Conservation (phyloP, 2,113 vertebrate species). For the Apeltes quadracus region DNA sequence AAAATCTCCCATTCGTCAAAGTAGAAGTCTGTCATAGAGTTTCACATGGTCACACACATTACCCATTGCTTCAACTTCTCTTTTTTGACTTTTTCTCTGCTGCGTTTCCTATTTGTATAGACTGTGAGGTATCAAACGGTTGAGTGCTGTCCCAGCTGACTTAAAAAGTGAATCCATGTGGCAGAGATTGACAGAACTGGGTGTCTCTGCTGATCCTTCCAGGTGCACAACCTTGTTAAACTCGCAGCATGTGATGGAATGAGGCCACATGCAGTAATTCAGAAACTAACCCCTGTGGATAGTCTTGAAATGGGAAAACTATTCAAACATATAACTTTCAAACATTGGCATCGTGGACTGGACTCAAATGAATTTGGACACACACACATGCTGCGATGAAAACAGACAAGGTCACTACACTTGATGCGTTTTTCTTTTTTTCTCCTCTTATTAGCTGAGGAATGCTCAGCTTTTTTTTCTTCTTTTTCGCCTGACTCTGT, state of each 20-base stretch:
- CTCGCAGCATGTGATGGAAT: not conserved
- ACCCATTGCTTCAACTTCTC: not conserved
- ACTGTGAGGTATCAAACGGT: constrained; percentile 3
- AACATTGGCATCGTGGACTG: not conserved
- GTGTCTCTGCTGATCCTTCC: constrained; percentile 19
- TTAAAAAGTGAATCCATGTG: constrained; percentile 30
- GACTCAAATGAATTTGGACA: not conserved
- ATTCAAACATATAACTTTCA: not conserved
- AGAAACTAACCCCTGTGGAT: not conserved
- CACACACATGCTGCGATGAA: not conserved
- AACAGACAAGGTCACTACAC: constrained; percentile 10
- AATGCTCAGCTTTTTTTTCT: constrained; percentile 12
- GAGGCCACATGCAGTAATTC: not conserved
- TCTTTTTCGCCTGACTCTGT: not conserved
- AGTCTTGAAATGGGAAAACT: not conserved
- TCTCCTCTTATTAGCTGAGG: constrained; percentile 14
- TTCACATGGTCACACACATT: not conserved
- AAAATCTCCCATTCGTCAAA: constrained; percentile 18
- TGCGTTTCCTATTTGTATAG: not conserved
- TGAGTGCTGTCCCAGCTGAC: constrained; percentile 11
- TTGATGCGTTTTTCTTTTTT: not conserved
- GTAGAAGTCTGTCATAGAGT: constrained; percentile 17
- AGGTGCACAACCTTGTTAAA: constrained; percentile 22
- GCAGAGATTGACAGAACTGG: constrained; percentile 20
- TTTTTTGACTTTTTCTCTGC: not conserved